phyloP scores from a whole-genome alignment of 2,113 vertebrate species.

The Tenrec ecaudatus region DNA sequence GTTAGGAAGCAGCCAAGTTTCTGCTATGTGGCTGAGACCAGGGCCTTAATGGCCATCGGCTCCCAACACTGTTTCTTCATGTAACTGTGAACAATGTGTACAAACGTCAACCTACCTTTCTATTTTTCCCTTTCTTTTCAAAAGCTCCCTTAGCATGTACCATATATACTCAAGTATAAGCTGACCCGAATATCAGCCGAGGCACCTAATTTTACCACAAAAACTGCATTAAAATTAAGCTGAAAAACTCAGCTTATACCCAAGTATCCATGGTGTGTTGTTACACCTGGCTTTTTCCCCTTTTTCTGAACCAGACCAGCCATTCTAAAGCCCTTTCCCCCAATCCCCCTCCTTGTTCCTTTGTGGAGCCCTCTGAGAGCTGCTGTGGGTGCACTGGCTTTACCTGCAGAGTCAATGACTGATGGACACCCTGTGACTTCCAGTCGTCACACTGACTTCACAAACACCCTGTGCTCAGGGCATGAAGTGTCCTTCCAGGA shows the following conservation, averaged over 20 bases:
- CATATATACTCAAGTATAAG: too few relatives aligned
- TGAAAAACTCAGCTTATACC: too few relatives aligned
- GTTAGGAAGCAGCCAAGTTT: too few relatives aligned
- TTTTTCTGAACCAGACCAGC: too few relatives aligned
- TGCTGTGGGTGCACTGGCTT: fast-evolving
- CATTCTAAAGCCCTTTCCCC: not conserved
- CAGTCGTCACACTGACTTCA: not conserved
- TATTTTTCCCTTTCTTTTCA: not conserved
- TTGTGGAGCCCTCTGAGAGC: not conserved
- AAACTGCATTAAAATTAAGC: too few relatives aligned
- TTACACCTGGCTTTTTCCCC: not conserved
- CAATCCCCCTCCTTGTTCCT: not conserved
- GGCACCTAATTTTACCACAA: too few relatives aligned
- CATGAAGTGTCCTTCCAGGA: not conserved
- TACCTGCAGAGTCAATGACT: not conserved
- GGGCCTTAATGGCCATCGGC: too few relatives aligned
- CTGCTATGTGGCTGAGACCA: too few relatives aligned
- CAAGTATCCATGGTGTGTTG: too few relatives aligned
- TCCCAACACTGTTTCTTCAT: too few relatives aligned
- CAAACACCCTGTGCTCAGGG: not conserved
- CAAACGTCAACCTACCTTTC: not conserved
- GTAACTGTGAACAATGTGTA: not conserved
- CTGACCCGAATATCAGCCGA: too few relatives aligned
- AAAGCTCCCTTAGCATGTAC: not conserved
- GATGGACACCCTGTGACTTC: not conserved